These are phyloP conservation scores for Drosophila paracracens DNA, from an alignment of 2,888 invertebrate species.

Conservation along the genomic window DNA sequence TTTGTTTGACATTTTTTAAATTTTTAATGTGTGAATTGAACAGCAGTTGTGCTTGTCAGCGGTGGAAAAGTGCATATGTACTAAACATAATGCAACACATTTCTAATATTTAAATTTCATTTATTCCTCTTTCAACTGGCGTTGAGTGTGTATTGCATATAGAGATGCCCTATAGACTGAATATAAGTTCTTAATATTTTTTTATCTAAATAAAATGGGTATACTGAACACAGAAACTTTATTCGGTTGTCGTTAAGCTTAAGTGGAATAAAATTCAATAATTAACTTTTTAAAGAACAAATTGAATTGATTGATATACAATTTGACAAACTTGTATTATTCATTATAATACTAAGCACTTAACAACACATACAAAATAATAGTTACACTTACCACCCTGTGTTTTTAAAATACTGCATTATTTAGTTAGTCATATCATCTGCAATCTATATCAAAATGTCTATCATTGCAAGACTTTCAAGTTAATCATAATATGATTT, in stretches of 20 bases:
- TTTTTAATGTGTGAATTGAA: conserved; percentile 28
- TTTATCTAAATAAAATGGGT: not conserved
- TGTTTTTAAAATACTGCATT: not conserved
- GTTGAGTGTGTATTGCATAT: conserved; percentile 9
- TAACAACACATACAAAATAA: not conserved
- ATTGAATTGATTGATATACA: too few relatives aligned
- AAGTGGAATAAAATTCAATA: not conserved
- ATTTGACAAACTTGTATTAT: too few relatives aligned
- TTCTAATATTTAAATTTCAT: conserved; percentile 27
- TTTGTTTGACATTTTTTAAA: conserved; percentile 36
- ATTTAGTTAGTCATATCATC: not conserved
- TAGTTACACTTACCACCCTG: not conserved
- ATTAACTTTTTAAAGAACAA: not conserved
- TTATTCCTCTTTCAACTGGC: conserved; percentile 38
- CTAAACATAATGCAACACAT: conserved; percentile 26
- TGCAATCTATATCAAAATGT: not conserved
- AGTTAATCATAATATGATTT: not conserved
- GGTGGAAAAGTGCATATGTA: conserved; percentile 4
- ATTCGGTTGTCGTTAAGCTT: not conserved
- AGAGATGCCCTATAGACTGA: not conserved
- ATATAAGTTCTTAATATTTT: not conserved
- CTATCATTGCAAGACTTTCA: not conserved
- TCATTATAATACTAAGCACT: not conserved
- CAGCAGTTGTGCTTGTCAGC: not conserved
- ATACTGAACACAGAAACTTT: too few relatives aligned